Conservation (phyloP, 1,140 invertebrate genomes). For the Danaus melanippus region DNA sequence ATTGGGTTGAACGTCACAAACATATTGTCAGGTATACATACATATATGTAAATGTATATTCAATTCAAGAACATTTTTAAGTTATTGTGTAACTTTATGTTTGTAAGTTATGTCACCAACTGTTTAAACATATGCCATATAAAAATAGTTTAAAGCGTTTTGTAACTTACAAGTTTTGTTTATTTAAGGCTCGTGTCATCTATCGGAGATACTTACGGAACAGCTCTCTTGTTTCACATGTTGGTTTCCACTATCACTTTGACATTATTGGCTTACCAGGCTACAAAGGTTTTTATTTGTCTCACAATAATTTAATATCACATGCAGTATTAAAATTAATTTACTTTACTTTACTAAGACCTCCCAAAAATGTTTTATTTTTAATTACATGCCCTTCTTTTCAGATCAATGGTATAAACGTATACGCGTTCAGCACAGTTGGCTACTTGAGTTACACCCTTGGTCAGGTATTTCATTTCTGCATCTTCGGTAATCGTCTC, state of each 20-base stretch:
- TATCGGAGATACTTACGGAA: constrained; percentile 86
- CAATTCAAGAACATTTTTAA: too few species aligned
- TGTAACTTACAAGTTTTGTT: background rate
- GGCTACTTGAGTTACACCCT: constrained; percentile 85
- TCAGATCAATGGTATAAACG: constrained; percentile 81
- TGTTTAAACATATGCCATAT: too few species aligned
- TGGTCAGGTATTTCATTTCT: constrained; percentile 87
- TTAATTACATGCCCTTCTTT: constrained; percentile 9
- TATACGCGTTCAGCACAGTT: constrained; percentile 82
- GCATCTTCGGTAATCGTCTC: constrained; percentile 86
- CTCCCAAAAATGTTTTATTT: too few species aligned
- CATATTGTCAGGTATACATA: constrained; percentile 82
- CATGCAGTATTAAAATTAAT: too few species aligned
- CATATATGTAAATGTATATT: too few species aligned
- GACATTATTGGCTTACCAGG: constrained; percentile 86
- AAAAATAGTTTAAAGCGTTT: too few species aligned
- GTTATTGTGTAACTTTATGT: too few species aligned
- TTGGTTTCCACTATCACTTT: constrained; percentile 85
- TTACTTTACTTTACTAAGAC: too few species aligned
- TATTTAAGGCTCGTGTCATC: constrained; percentile 79
- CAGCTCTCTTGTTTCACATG: constrained; percentile 86
- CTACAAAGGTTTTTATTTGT: constrained; percentile 78
- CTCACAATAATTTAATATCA: too few species aligned
- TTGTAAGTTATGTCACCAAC: too few species aligned
- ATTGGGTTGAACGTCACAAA: constrained; percentile 90